phyloP scores from a whole-genome alignment of 92 coral and sea anemone species.

The Scolanthus callimorphus region DNA sequence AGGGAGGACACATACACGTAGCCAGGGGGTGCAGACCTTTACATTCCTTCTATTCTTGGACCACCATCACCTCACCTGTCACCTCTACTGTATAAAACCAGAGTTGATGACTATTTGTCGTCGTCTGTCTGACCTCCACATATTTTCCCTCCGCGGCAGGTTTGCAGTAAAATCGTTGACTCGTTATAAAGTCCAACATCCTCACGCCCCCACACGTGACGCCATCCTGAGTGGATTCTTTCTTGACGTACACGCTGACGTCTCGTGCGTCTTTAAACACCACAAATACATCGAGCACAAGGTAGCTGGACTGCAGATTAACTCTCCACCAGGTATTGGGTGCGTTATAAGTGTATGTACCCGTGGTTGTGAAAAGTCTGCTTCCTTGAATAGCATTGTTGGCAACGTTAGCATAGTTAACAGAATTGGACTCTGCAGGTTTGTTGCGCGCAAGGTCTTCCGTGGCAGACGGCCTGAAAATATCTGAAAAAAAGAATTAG shows the following conservation, averaged over 20 bases:
- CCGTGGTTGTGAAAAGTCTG: not conserved
- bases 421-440: not conserved
- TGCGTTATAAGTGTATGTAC: not conserved
- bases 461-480: constrained; percentile 9
- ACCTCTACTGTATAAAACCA: not conserved
- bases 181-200: too few species aligned
- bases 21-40: too few species aligned
- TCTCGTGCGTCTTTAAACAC: not conserved
- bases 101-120: not conserved
- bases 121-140: too few species aligned
- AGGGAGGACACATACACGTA: too few species aligned
- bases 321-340: constrained; percentile 13
- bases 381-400: too few species aligned
- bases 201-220: not conserved
- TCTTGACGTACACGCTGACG: not conserved
- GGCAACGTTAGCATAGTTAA: not conserved
- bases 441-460: constrained; percentile 1
- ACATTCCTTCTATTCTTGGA: too few species aligned
- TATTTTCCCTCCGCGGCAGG: not conserved
- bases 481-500: too few species aligned
- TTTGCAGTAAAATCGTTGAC: not conserved
- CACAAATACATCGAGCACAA: constrained; percentile 20
- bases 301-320: constrained; percentile 1
- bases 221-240: not conserved
- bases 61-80: not conserved